phyloP scores from a whole-genome alignment of 1,140 invertebrate genomes.

The Drosophila repletoides region DNA sequence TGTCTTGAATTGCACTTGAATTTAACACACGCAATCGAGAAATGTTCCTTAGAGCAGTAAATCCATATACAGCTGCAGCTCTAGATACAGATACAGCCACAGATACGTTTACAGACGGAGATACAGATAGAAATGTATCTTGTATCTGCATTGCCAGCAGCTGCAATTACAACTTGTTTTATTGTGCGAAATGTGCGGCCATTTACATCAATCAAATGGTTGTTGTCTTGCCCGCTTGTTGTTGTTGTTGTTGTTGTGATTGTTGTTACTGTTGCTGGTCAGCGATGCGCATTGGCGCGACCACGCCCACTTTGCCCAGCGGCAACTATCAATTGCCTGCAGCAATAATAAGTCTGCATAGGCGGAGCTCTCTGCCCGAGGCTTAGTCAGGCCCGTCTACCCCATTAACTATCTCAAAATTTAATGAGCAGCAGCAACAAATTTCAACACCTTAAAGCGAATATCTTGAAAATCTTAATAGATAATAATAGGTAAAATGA shows the following conservation, averaged over 20 bases:
- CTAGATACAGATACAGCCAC: conserved; percentile 1
- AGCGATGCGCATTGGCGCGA: conserved; percentile 36
- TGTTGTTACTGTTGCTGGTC: conserved; percentile 13
- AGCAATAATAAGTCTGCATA: too few species aligned
- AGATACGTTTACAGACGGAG: conserved; percentile 45
- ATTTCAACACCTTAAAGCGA: too few species aligned
- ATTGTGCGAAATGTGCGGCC: conserved; percentile 64
- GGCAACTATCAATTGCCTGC: neutral
- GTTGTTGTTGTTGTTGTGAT: conserved; percentile 5
- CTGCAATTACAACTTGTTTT: conserved; percentile 68
- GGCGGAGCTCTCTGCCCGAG: too few species aligned
- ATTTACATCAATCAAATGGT: conserved; percentile 72
- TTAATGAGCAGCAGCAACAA: too few species aligned
- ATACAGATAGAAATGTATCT: conserved; percentile 51
- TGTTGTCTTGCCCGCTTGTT: neutral
- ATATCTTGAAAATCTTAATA: too few species aligned
- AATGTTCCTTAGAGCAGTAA: conserved; percentile 27
- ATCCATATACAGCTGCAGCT: too few species aligned
- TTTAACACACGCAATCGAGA: conserved; percentile 51
- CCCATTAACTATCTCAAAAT: too few species aligned
- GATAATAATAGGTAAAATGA: too few species aligned
- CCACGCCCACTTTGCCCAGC: conserved; percentile 22
- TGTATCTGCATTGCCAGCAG: conserved; percentile 10
- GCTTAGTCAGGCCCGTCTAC: too few species aligned
- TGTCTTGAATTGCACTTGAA: conserved; percentile 18